Base-by-base conservation (phyloP, 2,113 vertebrate genomes). In the Crotalus helleri region DNA sequence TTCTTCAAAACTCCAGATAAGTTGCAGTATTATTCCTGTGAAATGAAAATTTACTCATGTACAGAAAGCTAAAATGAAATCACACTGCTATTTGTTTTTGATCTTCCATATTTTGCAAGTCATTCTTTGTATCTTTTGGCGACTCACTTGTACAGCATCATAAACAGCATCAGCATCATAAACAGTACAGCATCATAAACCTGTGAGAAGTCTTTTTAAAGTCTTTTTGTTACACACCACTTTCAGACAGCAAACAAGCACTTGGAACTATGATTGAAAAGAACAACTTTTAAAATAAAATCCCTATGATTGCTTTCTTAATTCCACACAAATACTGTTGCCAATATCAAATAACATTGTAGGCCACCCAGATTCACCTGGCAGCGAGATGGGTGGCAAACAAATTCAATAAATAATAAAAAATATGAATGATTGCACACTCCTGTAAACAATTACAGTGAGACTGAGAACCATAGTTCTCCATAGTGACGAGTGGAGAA, bases 1-100 rank as follows among this genome's bases (percentile, higher is more conserved):
- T 95, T 95, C 93, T 95, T 95, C 96, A 95, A 96, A 97, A 95
- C 92, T 85, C 93, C 59, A 19, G 88, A 24, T 92, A 92, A 51
- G 9, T 44, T 93, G 90, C 91, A 91, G 10, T 89, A 88, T 96
- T 94, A 93, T 93, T 94, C 90, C 94, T 97, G 92, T 97, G 96
- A 95, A 90, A 58, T 39, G 46, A 90, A 85, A 88, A 57, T 91
- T 93, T 92, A 89, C 95, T 87, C 92, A 96, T 96, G 95, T 93
- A 95, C 94, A 94, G 94, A 91, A 94, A 93, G 58, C 93, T 91
- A 89, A 89, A 94, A 95, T 95, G 96, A 94, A 96, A 93, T 94
- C 88, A 93, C 94, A 0, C 81, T 91, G 85, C 95, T 95, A 57
- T 90, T 46, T 95, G 33, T 96, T 94, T 85, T 95, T 95, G 96